Base-by-base conservation (phyloP, 1,140 invertebrate species). In the Drosophila chauvacae region DNA sequence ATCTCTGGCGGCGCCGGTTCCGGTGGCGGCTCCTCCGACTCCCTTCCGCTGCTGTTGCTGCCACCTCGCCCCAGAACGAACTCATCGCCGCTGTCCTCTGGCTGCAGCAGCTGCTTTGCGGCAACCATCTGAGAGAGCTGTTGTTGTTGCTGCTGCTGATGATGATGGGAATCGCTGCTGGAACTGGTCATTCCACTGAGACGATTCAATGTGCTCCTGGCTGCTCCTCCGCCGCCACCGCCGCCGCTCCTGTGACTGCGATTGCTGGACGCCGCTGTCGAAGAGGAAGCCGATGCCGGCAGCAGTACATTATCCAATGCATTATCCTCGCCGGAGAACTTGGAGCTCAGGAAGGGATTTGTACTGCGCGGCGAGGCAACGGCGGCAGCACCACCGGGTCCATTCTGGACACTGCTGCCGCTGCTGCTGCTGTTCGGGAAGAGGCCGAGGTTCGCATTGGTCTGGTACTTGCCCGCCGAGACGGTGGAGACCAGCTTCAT, bases 1-100 rank as follows among this genome's bases (percentile, higher is more conserved):
- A 95, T 94, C 93, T 96, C 95, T 5, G 95, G 95, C 48, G 95
- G 95, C 45, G 95, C 95, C 33, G 95, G 95, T 77, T 96, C 95
- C 14, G 95, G 95, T 30, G 95, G 95, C 3, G 95, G 95, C 42
- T 95, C 94, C 59, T 95, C 95, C 37, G 94, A 94, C 30, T 81
- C 77, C 0, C 68, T 63, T 6, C 81, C 79, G 47, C 77, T 81
- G 45, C 77, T 77, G 68, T 76, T 77, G 48, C 77, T 77, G 35
- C 51, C 62, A 20, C 51, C 18, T n/a, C 70, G 42, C 18, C 55
- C 48, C 65, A 45, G 20, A 6, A 47, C 65, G 23, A 55, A 45
- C 28, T 68, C 48, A 50, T 51, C 63, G 30, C 57, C 45, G 37
- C 57, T 62, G 23, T 56, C 59, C 41, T 69, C 61, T 2, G 68